phyloP scores from a whole-genome alignment of 1,140 invertebrate species.

The Hyposmocoma kahamanoa region DNA sequence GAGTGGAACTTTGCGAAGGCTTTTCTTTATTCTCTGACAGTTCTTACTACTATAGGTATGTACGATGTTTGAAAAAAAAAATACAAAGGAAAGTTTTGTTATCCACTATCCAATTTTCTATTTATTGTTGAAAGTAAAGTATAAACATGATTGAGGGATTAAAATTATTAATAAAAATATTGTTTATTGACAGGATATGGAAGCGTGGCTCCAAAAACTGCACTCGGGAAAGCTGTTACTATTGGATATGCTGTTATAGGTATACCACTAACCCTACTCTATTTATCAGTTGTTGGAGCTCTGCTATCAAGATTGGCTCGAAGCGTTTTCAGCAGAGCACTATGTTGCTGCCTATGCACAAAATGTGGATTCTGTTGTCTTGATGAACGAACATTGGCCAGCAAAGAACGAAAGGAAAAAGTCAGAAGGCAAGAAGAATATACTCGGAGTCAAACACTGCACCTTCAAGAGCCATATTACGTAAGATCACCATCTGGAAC shows the following conservation, averaged over 20 bases:
- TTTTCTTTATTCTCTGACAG: conserved; percentile 96
- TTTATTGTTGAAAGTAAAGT: no score
- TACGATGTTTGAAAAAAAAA: no score
- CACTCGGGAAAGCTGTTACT: conserved; percentile 87
- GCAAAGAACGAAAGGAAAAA: conserved; percentile 85
- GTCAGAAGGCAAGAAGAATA: conserved; percentile 84
- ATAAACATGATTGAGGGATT: no score
- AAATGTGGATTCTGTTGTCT: conserved; percentile 91
- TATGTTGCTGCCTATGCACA: conserved; percentile 88
- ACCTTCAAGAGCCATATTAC: conserved; percentile 86
- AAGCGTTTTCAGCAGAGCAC: conserved; percentile 87
- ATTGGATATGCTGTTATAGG: conserved; percentile 92
- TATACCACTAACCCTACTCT: conserved; percentile 92
- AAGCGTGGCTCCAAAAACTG: conserved; percentile 87
- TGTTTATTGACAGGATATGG: conserved; percentile 86
- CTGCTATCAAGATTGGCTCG: conserved; percentile 88
- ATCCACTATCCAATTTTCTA: no score
- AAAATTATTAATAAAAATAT: no score
- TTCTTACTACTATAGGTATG: conserved; percentile 97
- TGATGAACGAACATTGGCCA: conserved; percentile 85
- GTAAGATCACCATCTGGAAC: conserved; percentile 80
- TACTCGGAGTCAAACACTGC: conserved; percentile 79
- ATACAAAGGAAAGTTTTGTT: no score
- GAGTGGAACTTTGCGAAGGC: conserved; percentile 96
- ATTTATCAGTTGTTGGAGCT: conserved; percentile 88